Percentiles rank a stretch among this genome's conserved stretches.
Conservation (phyloP, 2,888 invertebrate genomes). For the Cheilosia scutellata region DNA sequence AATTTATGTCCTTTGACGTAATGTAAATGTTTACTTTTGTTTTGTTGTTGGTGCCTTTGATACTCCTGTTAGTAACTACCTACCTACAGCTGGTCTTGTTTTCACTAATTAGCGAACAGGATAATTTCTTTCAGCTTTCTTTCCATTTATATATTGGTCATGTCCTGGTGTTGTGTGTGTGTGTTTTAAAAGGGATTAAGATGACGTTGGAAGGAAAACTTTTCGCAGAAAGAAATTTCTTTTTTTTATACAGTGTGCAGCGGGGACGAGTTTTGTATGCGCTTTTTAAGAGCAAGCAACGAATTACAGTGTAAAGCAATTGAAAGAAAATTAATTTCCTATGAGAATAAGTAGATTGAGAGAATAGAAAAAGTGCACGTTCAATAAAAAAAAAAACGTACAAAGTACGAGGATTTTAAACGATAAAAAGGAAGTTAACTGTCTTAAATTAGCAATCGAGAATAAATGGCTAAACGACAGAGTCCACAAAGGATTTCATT, state of each 20-base stretch:
- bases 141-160: conserved; percentile 36
- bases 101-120: conserved; percentile 73
- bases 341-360: conserved; percentile 60
- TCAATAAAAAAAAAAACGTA: conserved; percentile 48
- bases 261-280: conserved; percentile 26
- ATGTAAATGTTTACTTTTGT: conserved; percentile 69
- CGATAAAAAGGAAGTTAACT: conserved; percentile 64
- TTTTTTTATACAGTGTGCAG: conserved; percentile 30
- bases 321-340: conserved; percentile 71
- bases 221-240: conserved; percentile 44
- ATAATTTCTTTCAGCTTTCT: conserved; percentile 64
- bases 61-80: neutral
- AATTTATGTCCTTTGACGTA: conserved; percentile 69
- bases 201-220: conserved; percentile 55
- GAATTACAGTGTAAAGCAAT: conserved; percentile 52
- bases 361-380: conserved; percentile 15
- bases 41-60: neutral
- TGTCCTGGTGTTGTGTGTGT: conserved; percentile 13
- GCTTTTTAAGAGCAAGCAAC: conserved; percentile 50
- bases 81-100: conserved; percentile 41
- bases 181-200: conserved; percentile 45
- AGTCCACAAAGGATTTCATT: conserved; percentile 30
- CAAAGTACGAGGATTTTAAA: conserved; percentile 15
- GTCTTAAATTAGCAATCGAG: conserved; percentile 65
- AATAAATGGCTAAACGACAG: conserved; percentile 53